Evolutionary conservation across 2,113 vertebrate species (phyloP).

Genomic region (Redunca redunca): DNA sequence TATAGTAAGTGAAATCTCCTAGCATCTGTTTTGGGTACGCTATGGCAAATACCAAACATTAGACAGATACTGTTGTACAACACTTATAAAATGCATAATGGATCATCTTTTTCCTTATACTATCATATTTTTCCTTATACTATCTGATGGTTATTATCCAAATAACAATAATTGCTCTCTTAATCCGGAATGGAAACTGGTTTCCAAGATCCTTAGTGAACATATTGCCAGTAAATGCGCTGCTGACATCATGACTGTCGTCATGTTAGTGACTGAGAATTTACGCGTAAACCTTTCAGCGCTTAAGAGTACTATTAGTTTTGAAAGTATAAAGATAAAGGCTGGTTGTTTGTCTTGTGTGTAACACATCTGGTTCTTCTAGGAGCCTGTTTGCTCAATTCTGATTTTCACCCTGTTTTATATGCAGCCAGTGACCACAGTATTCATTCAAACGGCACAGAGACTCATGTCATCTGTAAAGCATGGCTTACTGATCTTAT

Average conservation of each 20-base stretch:
- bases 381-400: neutral
- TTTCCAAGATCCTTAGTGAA: neutral
- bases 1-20: constrained; percentile 1
- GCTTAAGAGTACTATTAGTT: neutral
- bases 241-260: neutral
- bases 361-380: neutral
- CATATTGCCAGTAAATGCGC: neutral
- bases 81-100: constrained; percentile 45
- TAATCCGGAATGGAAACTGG: constrained; percentile 27
- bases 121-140: constrained; percentile 45
- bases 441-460: constrained; percentile 2
- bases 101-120: constrained; percentile 63
- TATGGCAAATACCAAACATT: constrained; percentile 22
- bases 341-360: neutral
- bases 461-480: constrained; percentile 47
- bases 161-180: constrained; percentile 41
- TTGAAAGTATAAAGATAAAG: neutral
- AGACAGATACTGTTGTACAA: neutral
- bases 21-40: constrained; percentile 38
- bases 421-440: neutral
- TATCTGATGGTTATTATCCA: constrained; percentile 65
- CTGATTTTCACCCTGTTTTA: constrained; percentile 15
- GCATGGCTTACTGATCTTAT: neutral
- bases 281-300: neutral
- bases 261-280: neutral